These are phyloP conservation scores for Stomatorhinus walkeri DNA, from an alignment of 2,797 vertebrate genomes.

Conservation along the genomic window DNA sequence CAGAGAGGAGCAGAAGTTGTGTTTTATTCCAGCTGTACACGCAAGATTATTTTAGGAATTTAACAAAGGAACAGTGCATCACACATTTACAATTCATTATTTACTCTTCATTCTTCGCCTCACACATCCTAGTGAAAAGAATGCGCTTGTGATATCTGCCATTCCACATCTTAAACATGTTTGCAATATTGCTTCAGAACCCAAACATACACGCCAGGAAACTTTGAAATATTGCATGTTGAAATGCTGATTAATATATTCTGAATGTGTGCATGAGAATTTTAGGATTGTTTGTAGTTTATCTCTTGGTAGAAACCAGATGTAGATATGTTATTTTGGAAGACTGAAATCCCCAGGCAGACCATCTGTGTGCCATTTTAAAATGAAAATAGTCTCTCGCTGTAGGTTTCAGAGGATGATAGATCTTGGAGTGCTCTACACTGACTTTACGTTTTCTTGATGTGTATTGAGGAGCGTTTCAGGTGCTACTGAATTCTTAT, in stretches of 20 bases:
- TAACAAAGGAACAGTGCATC: neutral
- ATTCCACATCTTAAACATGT: conserved; percentile 30
- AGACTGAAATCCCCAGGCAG: conserved; percentile 29
- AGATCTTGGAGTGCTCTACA: neutral
- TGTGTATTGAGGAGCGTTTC: neutral
- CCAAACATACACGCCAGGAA: conserved; percentile 5
- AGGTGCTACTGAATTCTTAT: neutral
- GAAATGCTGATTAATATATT: conserved; percentile 32
- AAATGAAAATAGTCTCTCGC: conserved; percentile 11
- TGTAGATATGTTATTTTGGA: conserved; percentile 33
- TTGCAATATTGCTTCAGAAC: conserved; percentile 24
- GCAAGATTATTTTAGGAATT: neutral
- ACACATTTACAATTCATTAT: conserved; percentile 18
- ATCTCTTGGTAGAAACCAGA: conserved; percentile 35
- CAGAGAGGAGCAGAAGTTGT: neutral
- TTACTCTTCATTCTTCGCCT: conserved; percentile 20
- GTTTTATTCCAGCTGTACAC: neutral
- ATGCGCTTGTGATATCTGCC: neutral
- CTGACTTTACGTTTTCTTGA: neutral
- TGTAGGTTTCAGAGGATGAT: conserved; percentile 19
- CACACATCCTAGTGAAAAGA: conserved; percentile 14
- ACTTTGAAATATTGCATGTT: conserved; percentile 28
- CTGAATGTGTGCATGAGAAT: conserved; percentile 26
- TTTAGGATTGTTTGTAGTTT: conserved; percentile 25
- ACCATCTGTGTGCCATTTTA: conserved; percentile 31